phyloP scores from a whole-genome alignment of 1,140 invertebrate genomes.

The Drosophila sproati region DNA sequence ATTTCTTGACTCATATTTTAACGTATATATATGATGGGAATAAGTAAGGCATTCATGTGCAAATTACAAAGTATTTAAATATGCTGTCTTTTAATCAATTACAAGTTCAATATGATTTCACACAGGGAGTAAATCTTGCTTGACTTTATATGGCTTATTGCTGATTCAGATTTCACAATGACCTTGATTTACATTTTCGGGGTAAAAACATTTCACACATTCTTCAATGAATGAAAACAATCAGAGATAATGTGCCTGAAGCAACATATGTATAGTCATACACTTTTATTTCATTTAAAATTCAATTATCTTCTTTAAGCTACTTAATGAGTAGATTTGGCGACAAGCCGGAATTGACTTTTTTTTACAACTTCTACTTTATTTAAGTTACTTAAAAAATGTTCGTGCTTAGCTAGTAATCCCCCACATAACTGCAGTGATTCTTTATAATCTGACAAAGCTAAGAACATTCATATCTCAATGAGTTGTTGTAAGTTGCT shows the following conservation, averaged over 20 bases:
- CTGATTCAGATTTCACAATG: slow-evolving; percentile 44
- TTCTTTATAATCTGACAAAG: slow-evolving; percentile 22
- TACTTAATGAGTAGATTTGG: slow-evolving; percentile 41
- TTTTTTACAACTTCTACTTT: slow-evolving; percentile 8
- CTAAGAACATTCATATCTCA: not conserved
- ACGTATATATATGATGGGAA: slow-evolving; percentile 19
- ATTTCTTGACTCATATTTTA: slow-evolving; percentile 49
- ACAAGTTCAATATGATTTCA: slow-evolving; percentile 55
- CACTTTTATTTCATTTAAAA: slow-evolving; percentile 41
- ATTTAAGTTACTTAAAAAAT: slow-evolving; percentile 2
- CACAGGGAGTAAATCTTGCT: slow-evolving; percentile 2
- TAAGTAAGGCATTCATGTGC: slow-evolving; percentile 57
- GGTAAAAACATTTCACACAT: slow-evolving; percentile 36
- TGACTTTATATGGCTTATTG: slow-evolving; percentile 24
- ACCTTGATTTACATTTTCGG: slow-evolving; percentile 32
- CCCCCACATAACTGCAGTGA: slow-evolving; percentile 1
- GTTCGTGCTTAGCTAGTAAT: slow-evolving; percentile 11
- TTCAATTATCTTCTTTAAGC: slow-evolving; percentile 56
- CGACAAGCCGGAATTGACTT: slow-evolving; percentile 25
- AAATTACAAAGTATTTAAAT: slow-evolving; percentile 76
- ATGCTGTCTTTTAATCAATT: slow-evolving; percentile 72
- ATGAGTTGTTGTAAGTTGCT: slow-evolving; percentile 9
- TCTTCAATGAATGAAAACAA: not conserved
- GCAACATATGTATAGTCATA: slow-evolving; percentile 1
- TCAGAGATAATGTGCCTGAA: not conserved